Evolutionary conservation across 2,888 invertebrate genomes (phyloP).

Genomic region (Crematogaster levior): DNA sequence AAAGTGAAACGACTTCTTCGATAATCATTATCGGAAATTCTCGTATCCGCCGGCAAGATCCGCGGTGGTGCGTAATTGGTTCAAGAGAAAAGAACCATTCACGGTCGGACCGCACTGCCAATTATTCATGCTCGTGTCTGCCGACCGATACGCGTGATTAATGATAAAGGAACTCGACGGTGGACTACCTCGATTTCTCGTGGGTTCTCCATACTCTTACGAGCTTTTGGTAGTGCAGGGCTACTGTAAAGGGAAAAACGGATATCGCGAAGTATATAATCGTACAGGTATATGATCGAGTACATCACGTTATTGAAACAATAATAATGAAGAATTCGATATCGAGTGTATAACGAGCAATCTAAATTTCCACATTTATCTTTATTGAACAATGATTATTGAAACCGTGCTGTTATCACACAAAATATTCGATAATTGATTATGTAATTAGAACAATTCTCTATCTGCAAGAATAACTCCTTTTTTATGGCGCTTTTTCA

Average conservation of each 20-base stretch:
- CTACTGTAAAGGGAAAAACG: conserved; percentile 2
- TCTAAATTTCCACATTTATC: background rate
- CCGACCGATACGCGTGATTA: conserved; percentile 66
- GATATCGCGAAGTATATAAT: background rate
- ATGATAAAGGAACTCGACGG: conserved; percentile 55
- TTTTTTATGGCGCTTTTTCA: background rate
- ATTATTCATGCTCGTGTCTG: conserved; percentile 71
- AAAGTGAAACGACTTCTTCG: conserved; percentile 68
- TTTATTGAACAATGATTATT: background rate
- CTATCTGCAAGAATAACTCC: background rate
- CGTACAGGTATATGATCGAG: background rate
- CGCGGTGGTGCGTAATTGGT: conserved; percentile 66
- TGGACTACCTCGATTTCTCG: conserved; percentile 54
- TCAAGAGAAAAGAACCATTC: conserved; percentile 63
- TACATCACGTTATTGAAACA: conserved; percentile 32
- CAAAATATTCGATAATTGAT: background rate
- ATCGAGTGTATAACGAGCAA: background rate
- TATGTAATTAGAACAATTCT: background rate
- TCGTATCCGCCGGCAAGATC: conserved; percentile 42
- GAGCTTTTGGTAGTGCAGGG: conserved; percentile 27
- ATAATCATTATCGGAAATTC: conserved; percentile 66
- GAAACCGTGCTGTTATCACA: background rate
- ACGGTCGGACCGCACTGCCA: conserved; percentile 56
- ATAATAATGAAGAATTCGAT: conserved; percentile 25
- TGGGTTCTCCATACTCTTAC: conserved; percentile 19